Evolutionary conservation across 2,113 vertebrate species (phyloP).

Genomic region (Sapajus apella): DNA sequence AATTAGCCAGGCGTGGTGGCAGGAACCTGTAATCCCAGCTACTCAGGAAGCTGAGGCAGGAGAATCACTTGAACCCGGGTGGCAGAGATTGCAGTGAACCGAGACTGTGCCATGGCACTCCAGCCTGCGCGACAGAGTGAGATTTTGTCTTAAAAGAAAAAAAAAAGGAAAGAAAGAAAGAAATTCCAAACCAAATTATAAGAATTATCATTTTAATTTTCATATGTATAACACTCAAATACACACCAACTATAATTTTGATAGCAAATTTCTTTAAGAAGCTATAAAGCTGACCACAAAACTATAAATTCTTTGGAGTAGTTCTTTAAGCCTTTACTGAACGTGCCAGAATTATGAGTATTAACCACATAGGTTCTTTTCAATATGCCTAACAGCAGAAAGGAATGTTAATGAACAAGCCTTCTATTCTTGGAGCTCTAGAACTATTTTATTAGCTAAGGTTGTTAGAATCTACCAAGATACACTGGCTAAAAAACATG

Average conservation of each 20-base stretch:
- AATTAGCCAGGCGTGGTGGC: too few relatives aligned
- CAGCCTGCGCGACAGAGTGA: too few relatives aligned
- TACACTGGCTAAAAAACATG: not conserved
- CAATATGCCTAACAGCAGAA: not conserved
- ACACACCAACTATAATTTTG: not conserved
- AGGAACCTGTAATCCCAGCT: too few relatives aligned
- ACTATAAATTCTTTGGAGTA: not conserved
- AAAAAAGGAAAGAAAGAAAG: too few relatives aligned
- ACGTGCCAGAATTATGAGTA: not conserved
- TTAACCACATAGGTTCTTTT: not conserved
- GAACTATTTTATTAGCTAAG: not conserved
- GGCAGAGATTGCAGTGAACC: too few relatives aligned
- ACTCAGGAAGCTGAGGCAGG: too few relatives aligned
- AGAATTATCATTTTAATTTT: not conserved
- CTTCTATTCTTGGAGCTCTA: not conserved
- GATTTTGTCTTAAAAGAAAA: too few relatives aligned
- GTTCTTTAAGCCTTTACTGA: not conserved
- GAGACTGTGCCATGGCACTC: too few relatives aligned
- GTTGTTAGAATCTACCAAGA: not conserved
- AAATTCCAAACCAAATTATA: not conserved
- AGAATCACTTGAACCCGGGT: too few relatives aligned
- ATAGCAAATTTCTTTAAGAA: not conserved
- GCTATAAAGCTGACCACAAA: constrained; percentile 3
- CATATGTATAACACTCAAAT: not conserved
- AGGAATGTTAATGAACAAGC: not conserved